Evolutionary conservation across 2,797 vertebrate species (phyloP).

Genomic region (Muraenolepis orangiensis): DNA sequence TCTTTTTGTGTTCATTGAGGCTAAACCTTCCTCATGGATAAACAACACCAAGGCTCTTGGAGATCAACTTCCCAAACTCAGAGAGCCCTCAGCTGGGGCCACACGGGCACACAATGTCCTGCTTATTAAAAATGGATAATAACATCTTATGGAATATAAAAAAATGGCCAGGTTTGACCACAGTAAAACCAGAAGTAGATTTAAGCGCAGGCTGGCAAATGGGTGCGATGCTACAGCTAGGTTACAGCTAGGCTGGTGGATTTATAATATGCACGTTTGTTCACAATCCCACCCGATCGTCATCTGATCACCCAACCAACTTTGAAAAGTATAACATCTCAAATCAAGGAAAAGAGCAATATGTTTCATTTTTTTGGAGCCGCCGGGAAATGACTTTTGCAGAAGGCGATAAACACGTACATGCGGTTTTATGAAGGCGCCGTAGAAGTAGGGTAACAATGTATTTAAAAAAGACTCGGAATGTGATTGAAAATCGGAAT

Average conservation of each 20-base stretch:
- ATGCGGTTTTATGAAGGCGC: neutral
- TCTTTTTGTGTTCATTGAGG: too few relatives aligned
- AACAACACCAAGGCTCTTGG: neutral
- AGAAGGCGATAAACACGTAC: neutral
- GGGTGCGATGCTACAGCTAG: neutral
- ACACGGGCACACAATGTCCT: neutral
- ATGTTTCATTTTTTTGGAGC: neutral
- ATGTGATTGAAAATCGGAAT: neutral
- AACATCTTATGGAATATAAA: neutral
- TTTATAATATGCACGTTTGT: neutral
- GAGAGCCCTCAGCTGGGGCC: neutral
- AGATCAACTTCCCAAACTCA: conserved; percentile 26
- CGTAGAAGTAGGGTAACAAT: neutral
- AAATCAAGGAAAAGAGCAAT: neutral
- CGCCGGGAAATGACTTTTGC: neutral
- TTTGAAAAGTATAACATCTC: neutral
- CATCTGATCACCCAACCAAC: too few relatives aligned
- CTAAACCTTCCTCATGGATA: conserved; percentile 5
- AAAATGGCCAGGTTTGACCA: neutral
- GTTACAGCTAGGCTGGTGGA: neutral
- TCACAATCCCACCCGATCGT: neutral
- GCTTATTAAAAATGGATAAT: neutral
- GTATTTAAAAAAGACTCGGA: neutral
- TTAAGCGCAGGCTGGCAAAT: neutral
- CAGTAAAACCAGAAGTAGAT: neutral